phyloP scores from a whole-genome alignment of 2,797 vertebrate species.

The Rhyacichthys aspro region DNA sequence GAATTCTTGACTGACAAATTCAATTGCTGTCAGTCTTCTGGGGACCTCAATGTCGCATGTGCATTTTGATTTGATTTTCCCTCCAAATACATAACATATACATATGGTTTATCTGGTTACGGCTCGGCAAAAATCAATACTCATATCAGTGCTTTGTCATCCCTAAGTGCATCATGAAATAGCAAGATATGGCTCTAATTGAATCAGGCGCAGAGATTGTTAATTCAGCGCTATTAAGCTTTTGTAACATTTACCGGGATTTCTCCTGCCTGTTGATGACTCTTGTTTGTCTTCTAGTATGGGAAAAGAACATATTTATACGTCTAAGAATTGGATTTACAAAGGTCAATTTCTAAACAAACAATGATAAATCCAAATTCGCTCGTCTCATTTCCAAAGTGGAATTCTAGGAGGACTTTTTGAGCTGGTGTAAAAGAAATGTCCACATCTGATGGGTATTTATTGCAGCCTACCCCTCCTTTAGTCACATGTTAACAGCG shows the following conservation, averaged over 20 bases:
- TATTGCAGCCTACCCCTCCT: conserved; percentile 15
- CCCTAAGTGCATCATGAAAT: conserved; percentile 98
- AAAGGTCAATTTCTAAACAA: conserved; percentile 94
- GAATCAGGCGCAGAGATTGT: conserved; percentile 91
- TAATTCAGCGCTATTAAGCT: conserved; percentile 95
- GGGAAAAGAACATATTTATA: conserved; percentile 91
- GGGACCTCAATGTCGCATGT: conserved; percentile 94
- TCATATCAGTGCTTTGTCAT: conserved; percentile 96
- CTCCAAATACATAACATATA: conserved; percentile 97
- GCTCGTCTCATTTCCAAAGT: conserved; percentile 52
- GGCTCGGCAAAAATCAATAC: conserved; percentile 93
- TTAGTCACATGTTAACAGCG: conserved; percentile 20
- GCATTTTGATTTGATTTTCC: conserved; percentile 98
- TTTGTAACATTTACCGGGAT: conserved; percentile 88
- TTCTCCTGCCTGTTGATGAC: conserved; percentile 85
- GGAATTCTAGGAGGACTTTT: conserved; percentile 37
- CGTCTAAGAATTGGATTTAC: conserved; percentile 91
- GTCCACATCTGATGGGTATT: neutral
- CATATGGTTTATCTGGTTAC: conserved; percentile 99
- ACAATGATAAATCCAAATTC: conserved; percentile 81
- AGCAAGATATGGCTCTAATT: conserved; percentile 93
- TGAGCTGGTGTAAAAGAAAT: conserved; percentile 11
- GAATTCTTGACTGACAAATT: conserved; percentile 99
- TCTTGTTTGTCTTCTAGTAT: conserved; percentile 91
- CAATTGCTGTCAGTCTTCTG: conserved; percentile 94